Conservation (phyloP, 2,888 invertebrate genomes). For the Folsomia candida region DNA sequence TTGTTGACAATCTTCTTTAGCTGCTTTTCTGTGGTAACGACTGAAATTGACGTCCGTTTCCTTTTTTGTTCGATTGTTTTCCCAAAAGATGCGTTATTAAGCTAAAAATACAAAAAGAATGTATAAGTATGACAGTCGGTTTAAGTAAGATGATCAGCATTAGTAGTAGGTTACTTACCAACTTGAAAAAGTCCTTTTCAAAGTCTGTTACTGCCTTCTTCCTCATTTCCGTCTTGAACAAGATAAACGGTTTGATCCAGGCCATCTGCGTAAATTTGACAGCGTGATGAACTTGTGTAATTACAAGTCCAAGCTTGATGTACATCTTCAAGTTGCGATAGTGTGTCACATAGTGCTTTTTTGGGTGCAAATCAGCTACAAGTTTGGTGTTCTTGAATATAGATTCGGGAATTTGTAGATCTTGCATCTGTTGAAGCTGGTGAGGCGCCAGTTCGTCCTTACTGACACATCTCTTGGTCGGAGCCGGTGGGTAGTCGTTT, state of each 20-base stretch:
- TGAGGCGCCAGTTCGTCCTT: background rate
- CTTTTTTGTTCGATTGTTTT: too few relatives aligned
- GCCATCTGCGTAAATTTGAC: background rate
- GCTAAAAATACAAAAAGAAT: too few relatives aligned
- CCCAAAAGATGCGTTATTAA: background rate
- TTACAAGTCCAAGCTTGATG: slow-evolving; percentile 3
- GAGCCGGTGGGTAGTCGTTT: too few relatives aligned
- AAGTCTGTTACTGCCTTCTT: slow-evolving; percentile 1
- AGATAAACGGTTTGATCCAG: background rate
- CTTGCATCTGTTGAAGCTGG: background rate
- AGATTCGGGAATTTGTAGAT: background rate
- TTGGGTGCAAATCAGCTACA: background rate
- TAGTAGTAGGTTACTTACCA: too few relatives aligned
- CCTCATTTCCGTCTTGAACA: background rate
- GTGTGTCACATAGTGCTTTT: background rate
- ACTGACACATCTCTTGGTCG: background rate
- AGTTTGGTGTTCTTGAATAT: background rate
- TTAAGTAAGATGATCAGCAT: too few relatives aligned
- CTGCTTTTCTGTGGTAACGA: background rate
- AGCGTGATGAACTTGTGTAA: slow-evolving; percentile 11
- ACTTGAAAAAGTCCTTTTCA: slow-evolving; percentile 21
- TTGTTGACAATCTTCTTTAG: background rate
- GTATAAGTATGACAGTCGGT: too few relatives aligned
- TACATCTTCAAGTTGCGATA: slow-evolving; percentile 9
- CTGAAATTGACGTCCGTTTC: background rate